These are phyloP conservation scores for Scrobipalpa costella DNA, from an alignment of 2,888 invertebrate species.

Conservation along the genomic window DNA sequence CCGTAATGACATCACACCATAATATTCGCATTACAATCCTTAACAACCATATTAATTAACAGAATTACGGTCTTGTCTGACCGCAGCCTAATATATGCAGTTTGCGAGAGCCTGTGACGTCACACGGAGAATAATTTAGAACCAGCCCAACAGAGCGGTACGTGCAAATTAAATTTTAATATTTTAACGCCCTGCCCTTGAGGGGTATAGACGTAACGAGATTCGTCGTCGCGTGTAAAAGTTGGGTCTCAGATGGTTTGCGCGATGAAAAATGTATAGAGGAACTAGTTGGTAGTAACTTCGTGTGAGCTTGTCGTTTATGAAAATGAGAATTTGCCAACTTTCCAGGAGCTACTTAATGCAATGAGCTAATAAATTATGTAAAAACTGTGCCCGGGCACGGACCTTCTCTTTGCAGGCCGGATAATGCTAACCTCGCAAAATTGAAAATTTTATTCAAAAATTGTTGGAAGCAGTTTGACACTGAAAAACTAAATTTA, in stretches of 20 bases:
- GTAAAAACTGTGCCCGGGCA: background rate
- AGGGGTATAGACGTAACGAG: slow-evolving; percentile 24
- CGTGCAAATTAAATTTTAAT: slow-evolving; percentile 33
- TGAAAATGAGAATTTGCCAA: slow-evolving; percentile 15
- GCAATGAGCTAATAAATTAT: slow-evolving; percentile 13
- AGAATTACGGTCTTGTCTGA: slow-evolving; percentile 30
- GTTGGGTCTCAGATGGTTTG: slow-evolving; percentile 27
- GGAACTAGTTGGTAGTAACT: slow-evolving; percentile 13
- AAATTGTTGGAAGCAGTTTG: background rate
- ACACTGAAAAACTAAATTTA: background rate
- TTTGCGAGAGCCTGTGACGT: slow-evolving; percentile 29
- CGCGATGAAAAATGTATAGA: slow-evolving; percentile 17
- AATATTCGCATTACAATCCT: slow-evolving; percentile 26
- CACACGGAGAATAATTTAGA: slow-evolving; percentile 28
- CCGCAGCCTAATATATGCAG: slow-evolving; percentile 31
- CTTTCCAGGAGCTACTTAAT: slow-evolving; percentile 4
- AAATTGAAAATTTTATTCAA: background rate
- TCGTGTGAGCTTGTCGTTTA: slow-evolving; percentile 16
- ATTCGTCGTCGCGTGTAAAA: slow-evolving; percentile 28
- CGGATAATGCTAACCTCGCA: background rate
- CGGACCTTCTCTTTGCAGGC: background rate
- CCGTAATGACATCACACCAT: slow-evolving; percentile 18
- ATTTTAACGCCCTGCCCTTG: slow-evolving; percentile 29
- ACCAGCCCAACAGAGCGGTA: slow-evolving; percentile 17
- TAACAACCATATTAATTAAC: slow-evolving; percentile 32